Evolutionary conservation across 2,888 invertebrate genomes (phyloP), one percentile per base, ranked within the genome.

Genomic region (Chirona hameri): DNA sequence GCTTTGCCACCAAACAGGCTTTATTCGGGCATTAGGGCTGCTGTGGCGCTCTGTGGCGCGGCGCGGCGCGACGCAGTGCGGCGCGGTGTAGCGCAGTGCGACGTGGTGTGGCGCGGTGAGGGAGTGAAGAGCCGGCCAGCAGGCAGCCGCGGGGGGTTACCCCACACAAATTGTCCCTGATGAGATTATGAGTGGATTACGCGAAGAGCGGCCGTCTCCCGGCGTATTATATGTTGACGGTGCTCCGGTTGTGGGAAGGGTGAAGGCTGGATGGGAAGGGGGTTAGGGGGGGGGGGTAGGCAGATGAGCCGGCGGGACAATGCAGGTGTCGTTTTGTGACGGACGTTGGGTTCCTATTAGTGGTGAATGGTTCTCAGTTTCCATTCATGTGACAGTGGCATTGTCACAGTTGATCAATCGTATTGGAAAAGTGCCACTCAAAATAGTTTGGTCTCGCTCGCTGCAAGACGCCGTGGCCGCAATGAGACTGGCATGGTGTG

Each of bases 181-280:
- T 76, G 76, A 46, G 76, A 76, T 76, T 76, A 76, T 76, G 76
- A 76, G 39, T 76, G 76, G 76, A 76, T 76, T 76, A 76, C 39
- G 39, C 7, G 21, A 24, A 76, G 46, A 46, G 21, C 39, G 76
- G 39, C 21, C 24, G 76, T 21, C 39, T 39, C 39, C 1, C 39
- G 76, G 24, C 46, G 46, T 39, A 24, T 24, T 76, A 46, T n/a
- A n/a, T 27, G n/a, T 9, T 27, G 65, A 9, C 52, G 52, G n/a
- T 65, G 76, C 39, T 76, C 76, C 2, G 76, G 46, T 76, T 76
- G 46, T 10, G 46, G 1, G 39, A 39, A 29, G 18, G 76, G 72
- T 15, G 0, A 15, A 31, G 65, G 5, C 1, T 39, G 72, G 72
- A 15, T 15, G 72, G 31, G 76, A 9, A 18, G 65, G 12, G 65